A percentile compares a stretch with the other conserved stretches of the same genome.
Evolutionary conservation across 2,888 invertebrate genomes (phyloP).

Genomic region (Shargacucullia verbasci): DNA sequence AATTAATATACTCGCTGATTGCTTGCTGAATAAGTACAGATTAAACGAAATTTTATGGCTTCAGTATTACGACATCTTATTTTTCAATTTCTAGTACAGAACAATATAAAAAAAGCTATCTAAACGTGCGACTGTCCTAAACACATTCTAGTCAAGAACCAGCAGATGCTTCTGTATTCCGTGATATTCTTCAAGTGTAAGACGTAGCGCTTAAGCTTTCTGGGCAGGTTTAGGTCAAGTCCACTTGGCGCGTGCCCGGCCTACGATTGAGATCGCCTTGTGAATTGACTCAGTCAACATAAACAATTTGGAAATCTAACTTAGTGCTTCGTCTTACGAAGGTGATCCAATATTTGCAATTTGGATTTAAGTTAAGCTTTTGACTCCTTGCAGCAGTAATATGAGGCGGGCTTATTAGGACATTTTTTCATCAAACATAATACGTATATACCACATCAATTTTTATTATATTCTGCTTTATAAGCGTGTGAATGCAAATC

Average conservation of each 20-base stretch:
- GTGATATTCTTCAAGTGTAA: conserved; percentile 23
- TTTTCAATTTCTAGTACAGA: no score
- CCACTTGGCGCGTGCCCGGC: conserved; percentile 38
- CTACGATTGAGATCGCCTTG: conserved; percentile 22
- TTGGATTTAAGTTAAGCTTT: no score
- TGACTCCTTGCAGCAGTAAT: no score
- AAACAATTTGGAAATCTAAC: conserved; percentile 4
- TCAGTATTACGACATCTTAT: no score
- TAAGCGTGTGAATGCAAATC: no score
- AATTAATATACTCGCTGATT: conserved; percentile 31
- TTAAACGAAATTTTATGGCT: conserved; percentile 20
- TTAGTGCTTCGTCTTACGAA: neutral
- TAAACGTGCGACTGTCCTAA: no score
- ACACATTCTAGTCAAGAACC: conserved; percentile 4
- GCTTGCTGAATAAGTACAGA: conserved; percentile 22
- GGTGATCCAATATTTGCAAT: no score
- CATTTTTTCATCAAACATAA: no score
- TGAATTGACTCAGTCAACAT: conserved; percentile 5
- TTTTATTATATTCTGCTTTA: no score
- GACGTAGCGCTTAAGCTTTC: conserved; percentile 39
- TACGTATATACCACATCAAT: no score
- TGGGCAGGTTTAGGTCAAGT: conserved; percentile 50
- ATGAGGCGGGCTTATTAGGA: no score
- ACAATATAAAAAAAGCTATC: no score
- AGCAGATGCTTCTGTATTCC: conserved; percentile 24